Evolutionary conservation across 2,888 invertebrate species (phyloP).

Genomic region (Terebella lapidaria): DNA sequence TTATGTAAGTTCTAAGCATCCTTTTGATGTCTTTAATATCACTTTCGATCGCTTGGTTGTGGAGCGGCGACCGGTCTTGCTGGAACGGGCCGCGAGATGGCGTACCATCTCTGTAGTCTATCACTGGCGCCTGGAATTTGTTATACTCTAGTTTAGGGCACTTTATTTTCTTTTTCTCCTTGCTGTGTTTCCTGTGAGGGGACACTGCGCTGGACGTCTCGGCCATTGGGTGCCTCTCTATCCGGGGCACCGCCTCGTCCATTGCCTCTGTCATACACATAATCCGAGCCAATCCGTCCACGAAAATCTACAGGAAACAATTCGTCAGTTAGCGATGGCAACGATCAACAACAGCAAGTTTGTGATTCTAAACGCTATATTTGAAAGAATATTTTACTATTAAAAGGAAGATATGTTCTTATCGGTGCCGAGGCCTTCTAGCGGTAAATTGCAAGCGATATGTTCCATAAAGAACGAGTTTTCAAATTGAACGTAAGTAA

Average conservation of each 20-base stretch:
- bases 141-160: slow-evolving; percentile 24
- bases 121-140: slow-evolving; percentile 25
- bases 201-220: neutral
- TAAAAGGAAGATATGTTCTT: too few species aligned
- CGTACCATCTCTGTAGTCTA: slow-evolving; percentile 23
- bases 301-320: slow-evolving; percentile 37
- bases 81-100: slow-evolving; percentile 5
- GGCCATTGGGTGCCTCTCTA: neutral
- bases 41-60: slow-evolving; percentile 32
- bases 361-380: too few species aligned
- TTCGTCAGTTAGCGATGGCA: too few species aligned
- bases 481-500: too few species aligned
- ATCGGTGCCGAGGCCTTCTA: too few species aligned
- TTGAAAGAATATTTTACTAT: too few species aligned
- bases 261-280: slow-evolving; percentile 39
- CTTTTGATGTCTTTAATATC: slow-evolving; percentile 45
- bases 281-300: slow-evolving; percentile 42
- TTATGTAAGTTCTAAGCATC: slow-evolving; percentile 34
- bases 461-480: too few species aligned
- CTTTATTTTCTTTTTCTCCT: slow-evolving; percentile 20
- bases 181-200: slow-evolving; percentile 15
- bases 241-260: slow-evolving; percentile 11
- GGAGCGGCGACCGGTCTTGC: slow-evolving; percentile 16
- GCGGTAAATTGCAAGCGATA: too few species aligned
- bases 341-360: too few species aligned